phyloP scores from a whole-genome alignment of 2,888 invertebrate species.

The Poecilobothrus nobilitatus region DNA sequence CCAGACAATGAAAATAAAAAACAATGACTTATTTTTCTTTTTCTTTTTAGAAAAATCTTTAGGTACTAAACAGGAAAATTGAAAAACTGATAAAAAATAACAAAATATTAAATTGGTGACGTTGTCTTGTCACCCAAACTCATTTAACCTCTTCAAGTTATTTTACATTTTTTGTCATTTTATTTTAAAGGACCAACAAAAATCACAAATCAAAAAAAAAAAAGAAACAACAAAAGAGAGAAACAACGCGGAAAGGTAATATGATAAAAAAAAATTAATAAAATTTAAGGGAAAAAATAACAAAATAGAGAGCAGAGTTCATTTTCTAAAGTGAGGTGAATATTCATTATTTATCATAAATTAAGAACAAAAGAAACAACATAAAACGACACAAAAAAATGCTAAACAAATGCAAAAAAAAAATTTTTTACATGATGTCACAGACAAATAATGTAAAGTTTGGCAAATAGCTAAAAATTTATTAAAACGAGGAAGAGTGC shows the following conservation, averaged over 20 bases:
- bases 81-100: background rate
- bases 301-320: background rate
- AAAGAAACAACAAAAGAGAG: background rate
- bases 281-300: constrained; percentile 2
- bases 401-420: too few relatives aligned
- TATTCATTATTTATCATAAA: constrained; percentile 9
- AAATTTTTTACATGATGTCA: too few relatives aligned
- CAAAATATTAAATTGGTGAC: background rate
- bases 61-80: too few relatives aligned
- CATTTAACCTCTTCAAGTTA: background rate
- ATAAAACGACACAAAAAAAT: too few relatives aligned
- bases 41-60: too few relatives aligned
- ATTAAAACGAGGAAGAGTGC: too few relatives aligned
- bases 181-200: background rate
- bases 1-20: too few relatives aligned
- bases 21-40: too few relatives aligned
- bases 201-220: background rate
- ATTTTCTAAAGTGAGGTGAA: constrained; percentile 5
- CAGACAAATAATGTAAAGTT: too few relatives aligned
- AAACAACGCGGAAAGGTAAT: background rate
- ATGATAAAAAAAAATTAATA: constrained; percentile 4
- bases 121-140: background rate
- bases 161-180: background rate
- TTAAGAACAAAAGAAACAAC: background rate
- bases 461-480: too few relatives aligned